These are phyloP conservation scores for Sciurus niger DNA, from an alignment of 2,113 vertebrate genomes.

Conservation along the genomic window DNA sequence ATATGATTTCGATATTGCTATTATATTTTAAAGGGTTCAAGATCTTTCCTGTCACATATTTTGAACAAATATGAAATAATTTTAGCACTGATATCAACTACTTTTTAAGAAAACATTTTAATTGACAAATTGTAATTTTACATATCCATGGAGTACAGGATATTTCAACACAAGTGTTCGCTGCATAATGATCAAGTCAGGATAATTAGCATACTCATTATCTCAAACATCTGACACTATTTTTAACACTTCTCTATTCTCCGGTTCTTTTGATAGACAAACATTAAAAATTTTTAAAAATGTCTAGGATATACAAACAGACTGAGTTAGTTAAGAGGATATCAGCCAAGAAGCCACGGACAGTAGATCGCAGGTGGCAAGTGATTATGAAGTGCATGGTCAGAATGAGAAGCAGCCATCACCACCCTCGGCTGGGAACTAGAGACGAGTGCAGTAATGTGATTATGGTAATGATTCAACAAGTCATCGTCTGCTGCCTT, in stretches of 20 bases:
- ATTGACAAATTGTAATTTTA: neutral
- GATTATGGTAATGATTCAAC: constrained; percentile 98
- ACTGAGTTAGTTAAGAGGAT: neutral
- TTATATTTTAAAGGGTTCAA: constrained; percentile 22
- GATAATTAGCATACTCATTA: neutral
- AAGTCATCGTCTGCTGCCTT: constrained; percentile 94
- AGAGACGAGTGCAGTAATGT: constrained; percentile 93
- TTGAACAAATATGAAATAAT: constrained; percentile 46
- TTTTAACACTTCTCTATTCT: neutral
- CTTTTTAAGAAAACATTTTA: neutral
- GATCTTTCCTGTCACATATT: constrained; percentile 10
- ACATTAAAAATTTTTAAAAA: neutral
- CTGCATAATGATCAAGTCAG: neutral
- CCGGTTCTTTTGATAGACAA: neutral
- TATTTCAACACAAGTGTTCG: neutral
- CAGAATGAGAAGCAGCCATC: constrained; percentile 78
- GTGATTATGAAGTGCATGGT: constrained; percentile 78
- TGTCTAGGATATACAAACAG: neutral
- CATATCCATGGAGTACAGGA: neutral
- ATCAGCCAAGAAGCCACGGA: constrained; percentile 35
- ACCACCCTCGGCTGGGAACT: constrained; percentile 86
- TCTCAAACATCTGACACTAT: neutral
- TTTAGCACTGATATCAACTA: neutral
- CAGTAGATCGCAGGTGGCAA: constrained; percentile 84
- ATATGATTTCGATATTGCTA: neutral